A percentile compares a stretch with the other conserved stretches of the same genome.
Conservation (phyloP, 2,113 vertebrate species). For the Laterallus jamaicensis region DNA sequence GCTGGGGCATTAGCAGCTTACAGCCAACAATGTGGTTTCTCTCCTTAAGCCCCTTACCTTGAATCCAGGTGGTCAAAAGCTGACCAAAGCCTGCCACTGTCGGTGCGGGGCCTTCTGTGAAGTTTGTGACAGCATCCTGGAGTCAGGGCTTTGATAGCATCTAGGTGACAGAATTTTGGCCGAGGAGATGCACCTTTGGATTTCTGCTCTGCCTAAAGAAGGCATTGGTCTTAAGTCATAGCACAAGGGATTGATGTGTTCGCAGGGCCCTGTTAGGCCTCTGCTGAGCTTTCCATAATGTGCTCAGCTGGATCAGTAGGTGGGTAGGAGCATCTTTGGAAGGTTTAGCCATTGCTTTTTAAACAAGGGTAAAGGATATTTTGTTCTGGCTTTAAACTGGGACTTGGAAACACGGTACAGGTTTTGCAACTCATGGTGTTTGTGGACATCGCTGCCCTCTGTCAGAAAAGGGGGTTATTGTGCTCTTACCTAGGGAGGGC, state of each 20-base stretch:
- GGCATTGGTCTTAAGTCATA: neutral
- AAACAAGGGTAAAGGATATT: neutral
- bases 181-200: neutral
- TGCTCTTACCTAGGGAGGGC: neutral
- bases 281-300: neutral
- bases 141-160: neutral
- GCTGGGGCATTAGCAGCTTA: neutral
- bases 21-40: neutral
- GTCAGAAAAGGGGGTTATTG: neutral
- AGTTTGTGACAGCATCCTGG: neutral
- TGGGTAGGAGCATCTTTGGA: neutral
- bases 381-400: neutral
- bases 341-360: neutral
- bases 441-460: fast-evolving
- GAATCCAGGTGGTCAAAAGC: neutral
- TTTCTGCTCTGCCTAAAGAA: neutral
- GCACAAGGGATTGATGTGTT: neutral
- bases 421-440: neutral
- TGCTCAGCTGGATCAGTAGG: neutral
- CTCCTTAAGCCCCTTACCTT: neutral
- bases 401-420: neutral
- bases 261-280: fast-evolving
- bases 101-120: neutral
- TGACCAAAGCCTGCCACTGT: neutral
- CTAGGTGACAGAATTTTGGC: neutral